Base-by-base conservation (phyloP, 2,797 vertebrate genomes). In the Rachycentron canadum region DNA sequence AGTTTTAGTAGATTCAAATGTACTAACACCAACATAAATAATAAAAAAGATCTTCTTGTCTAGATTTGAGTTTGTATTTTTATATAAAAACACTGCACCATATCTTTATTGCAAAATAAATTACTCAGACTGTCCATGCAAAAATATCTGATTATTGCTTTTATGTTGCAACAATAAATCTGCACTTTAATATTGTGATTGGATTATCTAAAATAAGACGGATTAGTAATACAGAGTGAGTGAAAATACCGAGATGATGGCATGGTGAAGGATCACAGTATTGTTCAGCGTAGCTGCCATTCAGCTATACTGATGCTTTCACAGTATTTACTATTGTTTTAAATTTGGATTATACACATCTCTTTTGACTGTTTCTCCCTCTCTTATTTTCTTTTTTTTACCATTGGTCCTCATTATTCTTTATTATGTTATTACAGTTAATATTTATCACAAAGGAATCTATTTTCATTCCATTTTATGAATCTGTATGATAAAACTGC, bases 401-500 rank as follows among this genome's bases (percentile, higher is more conserved):
- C 47, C 73, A 23, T 11, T 80, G 26, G 19, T 75, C 49, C 59
- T 45, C 21, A 60, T 68, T 62, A 55, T 14, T 16, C 5, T 53
- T 50, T 12, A 25, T 63, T 36, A 9, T 69, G 1, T 47, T 49
- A 43, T 61, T 78, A 57, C 36, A 40, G n/a, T 73, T 26, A 5
- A 30, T 63, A 67, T 62, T 61, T 69, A 45, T 60, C 36, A 58
- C 75, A 49, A 67, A 67, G 7, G 0, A 66, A 40, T 64, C 36
- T 2, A 4, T 28, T 62, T 83, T 70, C 9, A 30, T 49, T 73
- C 14, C 0, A 17, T 64, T 60, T 62, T 3, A 13, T 63, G 10
- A 49, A 49, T 59, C 40, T 47, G 11, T 62, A 3, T 38, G 14
- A 61, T 59, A 10, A 52, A 50, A 32, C 7, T 41, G 34, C 56